Evolutionary conservation across 2,888 invertebrate genomes (phyloP), one percentile per base, ranked within the genome.

Genomic region (Allacma fusca): DNA sequence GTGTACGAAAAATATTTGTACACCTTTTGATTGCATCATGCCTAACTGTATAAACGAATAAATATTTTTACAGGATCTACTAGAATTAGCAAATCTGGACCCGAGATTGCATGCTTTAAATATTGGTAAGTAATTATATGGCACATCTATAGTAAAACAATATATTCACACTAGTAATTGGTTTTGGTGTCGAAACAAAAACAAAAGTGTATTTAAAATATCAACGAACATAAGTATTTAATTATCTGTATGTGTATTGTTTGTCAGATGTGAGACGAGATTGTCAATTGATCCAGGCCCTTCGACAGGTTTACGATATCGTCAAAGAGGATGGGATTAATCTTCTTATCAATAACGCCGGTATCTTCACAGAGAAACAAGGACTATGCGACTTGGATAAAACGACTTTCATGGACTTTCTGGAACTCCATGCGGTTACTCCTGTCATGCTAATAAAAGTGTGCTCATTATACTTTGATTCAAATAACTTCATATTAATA

Each of bases 331-430:
- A 89, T 71, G 96, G 96, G 0, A 88, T 97, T 0, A 95, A 96
- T 86, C 89, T 96, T 40, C 88, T 97, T 0, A 91, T 96, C 81
- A 96, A 97, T 86, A 96, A 95, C 87, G 96, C 96, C 23, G 96
- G 94, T 5, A 87, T 92, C 67, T 88, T 92, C 9, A 90, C 92
- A 0, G 93, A 92, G 86, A 94, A 91, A 80, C 91, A 92, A 1
- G 90, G 93, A 76, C 88, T 96, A 23, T 89, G 89, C 75, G 87
- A 91, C 59, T 92, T 94, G 0, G 93, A 92, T 85, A 87, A 90
- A 7, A 90, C 93, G 34, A 92, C 94, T 84, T 87, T 96, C 84
- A 85, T 91, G 70, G 91, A 93, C 13, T 90, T 91, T 78, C 91
- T 92, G 81, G 88, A 90, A 1, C 90, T 92, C 1, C 96, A 96